Evolutionary conservation across 2,888 invertebrate genomes (phyloP), one percentile per base, ranked within the genome.

Genomic region (Monoplex corrugatus): DNA sequence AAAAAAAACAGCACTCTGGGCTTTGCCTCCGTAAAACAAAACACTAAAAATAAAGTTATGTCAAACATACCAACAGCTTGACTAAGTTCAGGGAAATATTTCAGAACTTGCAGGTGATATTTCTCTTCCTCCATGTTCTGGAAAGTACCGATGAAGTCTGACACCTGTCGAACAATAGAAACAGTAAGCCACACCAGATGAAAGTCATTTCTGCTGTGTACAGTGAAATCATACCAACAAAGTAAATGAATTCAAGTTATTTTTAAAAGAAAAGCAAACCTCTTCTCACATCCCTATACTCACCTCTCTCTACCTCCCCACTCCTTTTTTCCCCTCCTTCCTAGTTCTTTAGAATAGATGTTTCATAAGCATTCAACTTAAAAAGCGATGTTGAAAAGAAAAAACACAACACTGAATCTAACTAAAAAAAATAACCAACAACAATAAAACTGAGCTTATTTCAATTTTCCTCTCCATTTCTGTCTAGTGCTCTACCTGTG

Each of bases 61-160:
- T 50, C 63, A 35, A 5, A 91, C 95, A 91, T 88, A 96, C 96
- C 95, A 28, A 95, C 93, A 86, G 95, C 95, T 85, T 94, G 94
- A 90, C 95, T 96, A 35, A 94, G 89, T 89, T 96, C 96, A 44
- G 94, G 94, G 87, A 95, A 95, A 86, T 94, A 96, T 87, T 94
- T 94, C 43, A 96, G 90, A 19, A 95, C 92, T 87, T 95, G 95
- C 45, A 96, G 92, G 87, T 94, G 94, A 89, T 95, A 95, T 88
- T 95, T 95, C 91, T 95, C 95, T 75, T 95, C 96, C 83, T 95
- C 95, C 87, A 94, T 93, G 32, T 93, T 91, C 89, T 95, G 94
- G 90, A 95, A 95, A 38, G 95, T 95, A 44, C 95, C 95, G 86
- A 95, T 94, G 91, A 95, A 95, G 90, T 96, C 96, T 89, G 95